Conservation (phyloP, 2,113 vertebrate genomes). For the Gymnocephalus cernua region DNA sequence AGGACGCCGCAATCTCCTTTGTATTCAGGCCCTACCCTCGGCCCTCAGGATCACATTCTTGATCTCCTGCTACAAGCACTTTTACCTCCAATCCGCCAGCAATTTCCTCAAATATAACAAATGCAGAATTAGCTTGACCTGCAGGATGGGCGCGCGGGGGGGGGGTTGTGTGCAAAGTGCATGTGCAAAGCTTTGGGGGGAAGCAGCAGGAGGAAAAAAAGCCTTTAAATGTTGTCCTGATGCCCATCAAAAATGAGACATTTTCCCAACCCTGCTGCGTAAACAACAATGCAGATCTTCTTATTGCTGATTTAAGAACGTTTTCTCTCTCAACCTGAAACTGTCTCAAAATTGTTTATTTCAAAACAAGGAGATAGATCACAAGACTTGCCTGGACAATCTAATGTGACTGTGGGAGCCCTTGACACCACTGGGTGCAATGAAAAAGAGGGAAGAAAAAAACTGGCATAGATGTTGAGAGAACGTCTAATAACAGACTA, state of each 20-base stretch:
- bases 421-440: constrained; percentile 2
- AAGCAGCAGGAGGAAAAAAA: constrained; percentile 12
- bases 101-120: constrained; percentile 70
- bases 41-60: constrained; percentile 52
- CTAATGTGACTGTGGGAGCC: constrained; percentile 33
- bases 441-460: background rate
- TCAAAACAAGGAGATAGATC: constrained; percentile 35
- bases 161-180: too few relatives aligned
- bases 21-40: constrained; percentile 41
- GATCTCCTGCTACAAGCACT: constrained; percentile 63
- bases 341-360: constrained; percentile 43
- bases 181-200: constrained; percentile 36
- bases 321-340: constrained; percentile 33
- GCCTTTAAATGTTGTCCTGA: constrained; percentile 43
- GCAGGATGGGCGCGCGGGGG: too few relatives aligned
- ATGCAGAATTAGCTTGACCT: constrained; percentile 76
- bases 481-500: background rate
- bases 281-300: constrained; percentile 9
- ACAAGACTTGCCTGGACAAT: constrained; percentile 42
- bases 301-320: constrained; percentile 37
- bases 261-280: constrained; percentile 15
- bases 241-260: constrained; percentile 62
- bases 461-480: background rate
- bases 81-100: constrained; percentile 57
- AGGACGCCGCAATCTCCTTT: constrained; percentile 37